phyloP scores from a whole-genome alignment of 2,888 invertebrate species.

The Hybos culiciformis region DNA sequence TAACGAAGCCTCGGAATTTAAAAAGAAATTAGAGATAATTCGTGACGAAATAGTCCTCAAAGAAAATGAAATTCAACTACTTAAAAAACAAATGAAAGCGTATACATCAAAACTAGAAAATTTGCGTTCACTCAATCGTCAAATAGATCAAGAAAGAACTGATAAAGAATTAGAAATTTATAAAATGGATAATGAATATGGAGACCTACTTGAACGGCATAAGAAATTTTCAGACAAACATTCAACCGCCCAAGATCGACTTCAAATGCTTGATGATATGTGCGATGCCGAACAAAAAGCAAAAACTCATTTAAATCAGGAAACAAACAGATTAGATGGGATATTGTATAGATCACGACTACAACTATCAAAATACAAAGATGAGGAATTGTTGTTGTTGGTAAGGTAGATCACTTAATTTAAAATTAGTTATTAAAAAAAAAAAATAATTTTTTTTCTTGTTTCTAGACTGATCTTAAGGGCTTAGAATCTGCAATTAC shows the following conservation, averaged over 20 bases:
- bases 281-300: slow-evolving; percentile 26
- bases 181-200: slow-evolving; percentile 16
- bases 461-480: slow-evolving; percentile 22
- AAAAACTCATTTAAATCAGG: slow-evolving; percentile 22
- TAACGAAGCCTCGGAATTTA: slow-evolving; percentile 29
- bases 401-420: slow-evolving; percentile 12
- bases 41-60: slow-evolving; percentile 28
- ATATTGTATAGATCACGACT: slow-evolving; percentile 28
- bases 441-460: slow-evolving; percentile 10
- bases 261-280: slow-evolving; percentile 31
- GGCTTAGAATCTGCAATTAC: slow-evolving; percentile 20
- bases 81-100: slow-evolving; percentile 29
- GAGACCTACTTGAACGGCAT: slow-evolving; percentile 21
- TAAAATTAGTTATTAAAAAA: neutral
- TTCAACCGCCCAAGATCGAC: slow-evolving; percentile 27
- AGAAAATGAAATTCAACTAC: slow-evolving; percentile 33
- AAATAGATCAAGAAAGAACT: slow-evolving; percentile 18
- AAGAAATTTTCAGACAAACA: slow-evolving; percentile 23
- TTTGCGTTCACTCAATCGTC: slow-evolving; percentile 28
- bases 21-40: slow-evolving; percentile 26
- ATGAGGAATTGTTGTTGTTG: slow-evolving; percentile 21
- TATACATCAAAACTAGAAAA: slow-evolving; percentile 24
- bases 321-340: slow-evolving; percentile 26
- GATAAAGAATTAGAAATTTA: slow-evolving; percentile 20
- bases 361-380: slow-evolving; percentile 23